Percentiles rank a stretch among this genome's conserved stretches.
phyloP scores from a whole-genome alignment of 2,113 vertebrate species.

The Pomatostomus ruficeps region DNA sequence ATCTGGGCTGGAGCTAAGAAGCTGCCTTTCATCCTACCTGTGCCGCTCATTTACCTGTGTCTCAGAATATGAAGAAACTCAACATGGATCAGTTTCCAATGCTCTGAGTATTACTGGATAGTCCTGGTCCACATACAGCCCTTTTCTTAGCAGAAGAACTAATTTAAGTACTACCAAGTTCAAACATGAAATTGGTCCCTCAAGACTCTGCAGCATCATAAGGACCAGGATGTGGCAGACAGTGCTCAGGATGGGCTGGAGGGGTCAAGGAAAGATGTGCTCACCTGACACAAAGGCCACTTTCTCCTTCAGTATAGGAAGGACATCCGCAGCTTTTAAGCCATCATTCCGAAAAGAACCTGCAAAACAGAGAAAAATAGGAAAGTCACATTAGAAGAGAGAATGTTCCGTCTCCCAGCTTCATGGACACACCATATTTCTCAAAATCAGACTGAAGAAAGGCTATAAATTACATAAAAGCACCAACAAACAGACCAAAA shows the following conservation, averaged over 20 bases:
- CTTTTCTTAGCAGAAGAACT: neutral
- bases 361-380: constrained; percentile 61
- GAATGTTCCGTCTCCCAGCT: neutral
- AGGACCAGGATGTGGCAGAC: neutral
- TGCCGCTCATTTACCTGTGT: neutral
- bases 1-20: neutral
- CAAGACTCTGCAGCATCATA: neutral
- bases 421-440: neutral
- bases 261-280: constrained; percentile 33
- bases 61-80: neutral
- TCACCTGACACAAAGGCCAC: constrained; percentile 97
- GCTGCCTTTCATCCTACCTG: neutral
- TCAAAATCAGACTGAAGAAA: neutral
- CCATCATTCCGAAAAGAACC: constrained; percentile 93
- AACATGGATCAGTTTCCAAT: neutral
- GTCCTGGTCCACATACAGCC: neutral
- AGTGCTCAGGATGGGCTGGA: neutral
- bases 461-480: neutral
- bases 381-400: neutral
- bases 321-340: constrained; percentile 94
- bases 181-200: neutral
- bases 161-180: neutral
- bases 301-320: constrained; percentile 96
- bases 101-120: neutral
- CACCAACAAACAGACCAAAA: neutral